A percentile compares a stretch with the other conserved stretches of the same genome.
These are phyloP conservation scores for Brachionus rubens DNA, from an alignment of 1,140 invertebrate genomes.

Conservation along the genomic window DNA sequence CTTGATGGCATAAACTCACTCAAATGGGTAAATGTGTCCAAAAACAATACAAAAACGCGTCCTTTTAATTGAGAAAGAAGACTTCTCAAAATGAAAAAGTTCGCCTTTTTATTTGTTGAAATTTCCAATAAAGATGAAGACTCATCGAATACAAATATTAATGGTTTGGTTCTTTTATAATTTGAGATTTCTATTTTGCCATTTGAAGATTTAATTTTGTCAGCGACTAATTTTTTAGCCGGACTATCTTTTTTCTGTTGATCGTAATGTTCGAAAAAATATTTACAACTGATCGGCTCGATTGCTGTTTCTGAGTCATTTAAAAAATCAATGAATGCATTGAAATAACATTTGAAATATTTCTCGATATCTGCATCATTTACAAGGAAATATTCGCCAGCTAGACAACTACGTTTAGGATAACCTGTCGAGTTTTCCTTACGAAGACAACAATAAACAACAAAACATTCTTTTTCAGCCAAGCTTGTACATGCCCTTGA, in stretches of 20 bases:
- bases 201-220: not conserved
- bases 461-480: not conserved
- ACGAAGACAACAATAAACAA: conserved; percentile 8
- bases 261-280: not conserved
- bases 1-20: not conserved
- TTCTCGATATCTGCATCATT: not conserved
- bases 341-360: not conserved
- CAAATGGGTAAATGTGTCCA: not conserved
- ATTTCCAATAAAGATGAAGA: not conserved
- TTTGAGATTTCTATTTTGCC: not conserved
- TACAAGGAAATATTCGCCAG: not conserved
- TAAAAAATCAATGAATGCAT: not conserved
- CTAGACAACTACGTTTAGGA: not conserved
- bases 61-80: not conserved
- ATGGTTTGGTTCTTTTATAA: not conserved
- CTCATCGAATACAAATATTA: conserved; percentile 13
- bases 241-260: not conserved
- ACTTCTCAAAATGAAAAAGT: not conserved
- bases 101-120: not conserved
- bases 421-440: not conserved
- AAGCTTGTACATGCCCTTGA: not conserved
- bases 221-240: not conserved
- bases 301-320: not conserved
- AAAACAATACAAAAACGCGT: not conserved
- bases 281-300: not conserved